Percentiles rank a stretch among this genome's conserved stretches.
phyloP scores from a whole-genome alignment of 2,113 vertebrate genomes.

The Lepus europaeus region DNA sequence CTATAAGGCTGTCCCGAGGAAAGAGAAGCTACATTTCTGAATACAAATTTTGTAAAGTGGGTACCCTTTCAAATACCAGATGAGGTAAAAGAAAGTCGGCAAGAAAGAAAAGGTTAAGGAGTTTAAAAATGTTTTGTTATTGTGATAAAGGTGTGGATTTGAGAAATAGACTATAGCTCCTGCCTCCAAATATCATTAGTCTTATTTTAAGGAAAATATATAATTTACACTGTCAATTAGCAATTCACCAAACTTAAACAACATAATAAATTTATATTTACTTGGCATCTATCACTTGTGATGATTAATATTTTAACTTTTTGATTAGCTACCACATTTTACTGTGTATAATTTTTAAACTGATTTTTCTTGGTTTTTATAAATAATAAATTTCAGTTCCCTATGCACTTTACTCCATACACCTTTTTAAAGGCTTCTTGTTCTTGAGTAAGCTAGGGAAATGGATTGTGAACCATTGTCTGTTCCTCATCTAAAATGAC shows the following conservation, averaged over 20 bases:
- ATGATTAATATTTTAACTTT: slow-evolving; percentile 22
- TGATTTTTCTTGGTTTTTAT: slow-evolving; percentile 12
- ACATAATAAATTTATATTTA: not conserved
- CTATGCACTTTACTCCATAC: not conserved
- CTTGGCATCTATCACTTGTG: not conserved
- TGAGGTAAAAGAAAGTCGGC: not conserved
- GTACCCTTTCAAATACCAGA: not conserved
- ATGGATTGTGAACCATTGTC: not conserved
- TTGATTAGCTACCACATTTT: not conserved
- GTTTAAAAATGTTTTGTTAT: not conserved
- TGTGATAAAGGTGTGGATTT: not conserved
- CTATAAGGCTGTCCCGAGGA: not conserved
- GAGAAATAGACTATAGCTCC: not conserved
- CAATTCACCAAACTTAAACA: not conserved
- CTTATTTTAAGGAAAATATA: not conserved
- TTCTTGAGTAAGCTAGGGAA: not conserved
- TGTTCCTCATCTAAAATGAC: slow-evolving; percentile 39
- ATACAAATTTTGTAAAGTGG: not conserved
- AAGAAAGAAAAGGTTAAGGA: slow-evolving; percentile 33
- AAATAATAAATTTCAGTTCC: slow-evolving; percentile 11
- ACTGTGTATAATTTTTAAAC: not conserved
- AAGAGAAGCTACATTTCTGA: slow-evolving; percentile 46
- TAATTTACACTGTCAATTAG: not conserved
- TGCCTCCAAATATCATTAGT: not conserved
- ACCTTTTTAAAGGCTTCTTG: not conserved